phyloP scores from a whole-genome alignment of 1,140 invertebrate species.

The Hermatobates lingyangjiaoensis region DNA sequence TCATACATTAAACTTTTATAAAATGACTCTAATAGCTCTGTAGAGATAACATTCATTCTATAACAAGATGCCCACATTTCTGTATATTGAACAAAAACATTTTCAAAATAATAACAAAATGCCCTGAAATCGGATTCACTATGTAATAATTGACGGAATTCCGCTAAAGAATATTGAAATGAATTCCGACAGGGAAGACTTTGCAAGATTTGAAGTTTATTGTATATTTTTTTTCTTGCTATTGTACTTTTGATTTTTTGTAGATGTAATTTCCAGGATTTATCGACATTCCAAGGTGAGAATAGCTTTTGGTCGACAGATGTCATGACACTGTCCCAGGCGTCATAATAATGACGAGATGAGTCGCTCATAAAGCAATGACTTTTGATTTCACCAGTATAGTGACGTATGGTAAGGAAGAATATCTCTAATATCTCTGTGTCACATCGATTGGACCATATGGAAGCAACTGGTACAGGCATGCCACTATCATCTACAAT shows the following conservation, averaged over 20 bases:
- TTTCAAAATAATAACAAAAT: not conserved
- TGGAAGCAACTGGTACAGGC: conserved; percentile 8
- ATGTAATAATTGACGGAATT: not conserved
- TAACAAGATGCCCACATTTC: not conserved
- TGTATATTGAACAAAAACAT: not conserved
- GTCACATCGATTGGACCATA: conserved; percentile 5
- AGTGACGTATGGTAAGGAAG: not conserved
- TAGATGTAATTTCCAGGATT: conserved; percentile 5
- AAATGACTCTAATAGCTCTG: not conserved
- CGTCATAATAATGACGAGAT: conserved; percentile 1
- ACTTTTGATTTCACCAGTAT: not conserved
- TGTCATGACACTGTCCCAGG: conserved; percentile 8
- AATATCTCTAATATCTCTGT: conserved; percentile 1
- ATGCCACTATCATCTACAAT: conserved; percentile 11
- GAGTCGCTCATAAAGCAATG: not conserved
- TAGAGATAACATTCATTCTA: not conserved
- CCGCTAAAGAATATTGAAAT: not conserved
- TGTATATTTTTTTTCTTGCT: not conserved
- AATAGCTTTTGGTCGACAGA: not conserved
- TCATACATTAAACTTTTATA: not conserved
- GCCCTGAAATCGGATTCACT: not conserved
- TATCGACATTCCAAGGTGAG: conserved; percentile 6
- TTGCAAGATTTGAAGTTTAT: not conserved
- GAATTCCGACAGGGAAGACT: not conserved
- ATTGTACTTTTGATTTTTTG: conserved; percentile 1